phyloP scores from a whole-genome alignment of 2,797 vertebrate species.

The Eutrigla gurnardus region DNA sequence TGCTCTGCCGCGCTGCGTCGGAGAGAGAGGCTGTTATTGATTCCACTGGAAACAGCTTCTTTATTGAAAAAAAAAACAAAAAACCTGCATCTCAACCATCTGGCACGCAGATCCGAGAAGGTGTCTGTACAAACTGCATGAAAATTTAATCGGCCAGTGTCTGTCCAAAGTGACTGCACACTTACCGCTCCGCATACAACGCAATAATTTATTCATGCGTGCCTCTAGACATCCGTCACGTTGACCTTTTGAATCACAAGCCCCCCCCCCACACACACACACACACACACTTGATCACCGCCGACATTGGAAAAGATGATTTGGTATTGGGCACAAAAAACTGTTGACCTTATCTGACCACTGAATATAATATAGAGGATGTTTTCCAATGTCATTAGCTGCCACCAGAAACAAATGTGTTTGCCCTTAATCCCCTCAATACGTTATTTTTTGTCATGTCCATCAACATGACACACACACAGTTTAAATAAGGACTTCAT shows the following conservation, averaged over 20 bases:
- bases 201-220: slow-evolving; percentile 49
- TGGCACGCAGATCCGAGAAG: slow-evolving; percentile 24
- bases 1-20: slow-evolving; percentile 21
- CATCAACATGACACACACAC: neutral
- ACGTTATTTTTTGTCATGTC: neutral
- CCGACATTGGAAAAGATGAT: slow-evolving; percentile 27
- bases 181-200: slow-evolving; percentile 44
- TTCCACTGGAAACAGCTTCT: slow-evolving; percentile 43
- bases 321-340: neutral
- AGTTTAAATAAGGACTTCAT: slow-evolving; percentile 7
- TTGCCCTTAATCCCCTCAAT: neutral
- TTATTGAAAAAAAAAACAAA: slow-evolving; percentile 23
- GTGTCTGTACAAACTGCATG: slow-evolving; percentile 25
- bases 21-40: slow-evolving; percentile 43
- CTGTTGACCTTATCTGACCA: slow-evolving; percentile 20
- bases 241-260: slow-evolving; percentile 56
- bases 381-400: slow-evolving; percentile 7
- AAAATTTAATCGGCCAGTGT: slow-evolving; percentile 42
- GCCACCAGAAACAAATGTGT: slow-evolving; percentile 13
- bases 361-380: slow-evolving; percentile 3
- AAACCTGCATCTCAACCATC: slow-evolving; percentile 24
- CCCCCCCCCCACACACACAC: neutral
- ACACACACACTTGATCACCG: slow-evolving; percentile 13
- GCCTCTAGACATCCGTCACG: slow-evolving; percentile 1
- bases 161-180: slow-evolving; percentile 40